Conservation (phyloP, 1,140 invertebrate genomes). For the Drosophila punjabiensis region DNA sequence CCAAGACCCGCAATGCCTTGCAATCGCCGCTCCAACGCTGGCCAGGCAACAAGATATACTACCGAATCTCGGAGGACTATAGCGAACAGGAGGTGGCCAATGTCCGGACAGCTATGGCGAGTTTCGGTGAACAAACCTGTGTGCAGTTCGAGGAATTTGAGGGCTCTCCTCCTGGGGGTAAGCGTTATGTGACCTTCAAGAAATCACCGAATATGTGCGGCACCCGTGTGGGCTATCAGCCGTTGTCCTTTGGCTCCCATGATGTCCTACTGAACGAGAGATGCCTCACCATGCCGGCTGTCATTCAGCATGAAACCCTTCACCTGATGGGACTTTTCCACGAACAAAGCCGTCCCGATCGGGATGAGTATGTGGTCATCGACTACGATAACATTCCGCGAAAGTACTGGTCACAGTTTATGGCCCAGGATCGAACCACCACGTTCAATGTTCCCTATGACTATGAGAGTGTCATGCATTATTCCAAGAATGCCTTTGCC, state of each 20-base stretch:
- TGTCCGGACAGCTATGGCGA: constrained; percentile 64
- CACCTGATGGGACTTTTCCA: constrained; percentile 87
- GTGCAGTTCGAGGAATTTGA: constrained; percentile 68
- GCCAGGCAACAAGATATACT: constrained; percentile 89
- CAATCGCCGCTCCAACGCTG: constrained; percentile 87
- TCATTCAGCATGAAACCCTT: constrained; percentile 87
- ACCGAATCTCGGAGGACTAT: constrained; percentile 88
- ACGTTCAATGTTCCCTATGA: constrained; percentile 84
- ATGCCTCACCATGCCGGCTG: constrained; percentile 79
- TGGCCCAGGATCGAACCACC: constrained; percentile 60
- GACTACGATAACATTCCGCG: constrained; percentile 86
- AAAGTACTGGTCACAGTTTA: constrained; percentile 78
- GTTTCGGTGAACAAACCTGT: constrained; percentile 79
- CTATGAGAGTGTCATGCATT: constrained; percentile 86
- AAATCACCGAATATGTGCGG: constrained; percentile 65
- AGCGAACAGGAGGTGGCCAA: constrained; percentile 86
- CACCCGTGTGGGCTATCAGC: constrained; percentile 76
- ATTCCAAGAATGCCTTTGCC: constrained; percentile 86
- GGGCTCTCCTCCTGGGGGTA: constrained; percentile 21
- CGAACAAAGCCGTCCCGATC: constrained; percentile 87
- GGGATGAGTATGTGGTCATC: constrained; percentile 86
- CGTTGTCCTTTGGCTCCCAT: constrained; percentile 53
- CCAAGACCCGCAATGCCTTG: constrained; percentile 88
- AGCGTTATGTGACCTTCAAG: constrained; percentile 64
- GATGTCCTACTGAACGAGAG: constrained; percentile 60